Evolutionary conservation across 2,797 vertebrate species (phyloP).

Genomic region (Muraenolepis orangiensis): DNA sequence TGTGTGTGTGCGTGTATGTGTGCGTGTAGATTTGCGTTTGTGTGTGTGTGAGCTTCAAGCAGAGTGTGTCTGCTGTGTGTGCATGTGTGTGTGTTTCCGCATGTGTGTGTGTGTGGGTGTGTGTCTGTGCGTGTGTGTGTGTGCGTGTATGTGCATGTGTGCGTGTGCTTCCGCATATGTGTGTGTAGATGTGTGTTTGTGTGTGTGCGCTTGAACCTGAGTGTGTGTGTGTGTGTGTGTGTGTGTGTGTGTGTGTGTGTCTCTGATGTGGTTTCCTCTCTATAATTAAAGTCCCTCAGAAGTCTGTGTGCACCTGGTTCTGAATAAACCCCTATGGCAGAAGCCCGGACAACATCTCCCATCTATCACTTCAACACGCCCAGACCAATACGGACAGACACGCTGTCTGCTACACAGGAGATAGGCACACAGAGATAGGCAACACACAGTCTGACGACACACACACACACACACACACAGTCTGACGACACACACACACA

Average conservation of each 20-base stretch:
- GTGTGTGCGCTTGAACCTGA: background rate
- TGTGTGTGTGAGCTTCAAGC: slow-evolving; percentile 28
- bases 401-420: slow-evolving; percentile 8
- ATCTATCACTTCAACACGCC: slow-evolving; percentile 61
- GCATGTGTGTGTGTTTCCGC: slow-evolving; percentile 33
- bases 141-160: slow-evolving; percentile 41
- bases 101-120: slow-evolving; percentile 16
- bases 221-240: slow-evolving; percentile 23
- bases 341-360: slow-evolving; percentile 54
- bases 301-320: slow-evolving; percentile 64
- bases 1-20: slow-evolving; percentile 36
- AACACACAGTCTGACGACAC: background rate
- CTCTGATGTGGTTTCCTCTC: slow-evolving; percentile 65
- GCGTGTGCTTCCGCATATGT: slow-evolving; percentile 55
- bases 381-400: slow-evolving; percentile 39
- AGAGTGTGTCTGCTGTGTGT: no score
- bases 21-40: background rate
- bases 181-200: slow-evolving; percentile 19
- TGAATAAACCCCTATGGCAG: slow-evolving; percentile 60
- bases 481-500: background rate
- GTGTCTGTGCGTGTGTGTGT: slow-evolving; percentile 27
- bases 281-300: slow-evolving; percentile 67
- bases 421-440: slow-evolving; percentile 3
- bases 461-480: background rate
- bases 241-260: slow-evolving; percentile 37